Evolutionary conservation across 2,888 invertebrate species (phyloP), one percentile per base, ranked within the genome.

Genomic region (Mesoligia furuncula): DNA sequence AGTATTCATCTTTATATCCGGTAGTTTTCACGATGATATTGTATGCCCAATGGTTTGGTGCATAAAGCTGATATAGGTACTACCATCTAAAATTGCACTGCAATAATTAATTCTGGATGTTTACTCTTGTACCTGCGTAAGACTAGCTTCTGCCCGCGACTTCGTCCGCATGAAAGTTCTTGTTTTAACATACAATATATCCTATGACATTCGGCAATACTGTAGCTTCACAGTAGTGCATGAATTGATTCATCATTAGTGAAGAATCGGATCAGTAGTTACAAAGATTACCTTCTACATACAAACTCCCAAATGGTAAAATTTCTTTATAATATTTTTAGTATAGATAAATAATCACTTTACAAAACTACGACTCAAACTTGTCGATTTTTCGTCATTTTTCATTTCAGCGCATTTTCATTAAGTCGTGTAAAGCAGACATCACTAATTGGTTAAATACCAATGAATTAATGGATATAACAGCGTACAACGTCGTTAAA

Each of bases 401-500:
- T 73, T 45, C 42, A 64, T 36, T 45, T 67, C 15, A 57, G 20
- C 42, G 39, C 51, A n/a, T 59, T 31, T 75, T 67, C 36, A 74
- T 66, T 65, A 27, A 59, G 54, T 31, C 36, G 39, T 74, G 48
- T 74, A 61, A 66, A 51, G 36, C 61, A 70, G 42, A 75, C 68
- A 67, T 74, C 80, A 45, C 61, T 84, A 75, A 84, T 80, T 80
- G 84, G 69, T 84, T 75, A 42, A 79, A 81, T 76, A 71, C 54
- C 62, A 75, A 85, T 72, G 27, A 75, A 85, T 75, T 76, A 71
- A 73, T 79, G 73, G 78, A 73, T 71, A 68, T 67, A 73, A 73
- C 62, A 78, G 65, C 48, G 54, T 73, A 75, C 62, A 78, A 68
- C 48, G 54, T 73, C 72, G 67, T 79, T 77, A 83, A 73, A 79